Base-by-base conservation (phyloP, 2,113 vertebrate genomes). In the Nerophis lumbriciformis region DNA sequence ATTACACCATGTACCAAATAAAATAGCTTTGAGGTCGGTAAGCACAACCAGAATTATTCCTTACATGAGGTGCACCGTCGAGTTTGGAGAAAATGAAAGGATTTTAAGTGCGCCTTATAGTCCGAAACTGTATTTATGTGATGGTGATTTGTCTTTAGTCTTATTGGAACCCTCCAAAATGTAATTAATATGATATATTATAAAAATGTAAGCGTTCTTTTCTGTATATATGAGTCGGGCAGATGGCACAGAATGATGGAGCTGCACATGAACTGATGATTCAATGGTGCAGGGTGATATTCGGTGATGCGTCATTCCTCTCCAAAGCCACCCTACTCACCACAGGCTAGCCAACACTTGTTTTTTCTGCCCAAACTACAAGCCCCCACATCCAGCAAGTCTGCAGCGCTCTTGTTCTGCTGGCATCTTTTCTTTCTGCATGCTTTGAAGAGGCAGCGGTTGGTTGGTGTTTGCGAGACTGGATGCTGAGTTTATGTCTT, bases 171-270 rank as follows among this genome's bases (percentile, higher is more conserved):
- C 28, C 28, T 28, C 28, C 28, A 28, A 28, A 28, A 28, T 28
- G 28, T 28, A 28, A 28, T 28, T 3, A 28, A 28, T 28, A 28
- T 28, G 28, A 28, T 4, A 28, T 28, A 28, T 28, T 28, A 28
- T 28, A 28, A 3, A 28, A 28, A 28, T 28, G 28, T 28, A 28
- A 28, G 28, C 28, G 7, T 53, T 28, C 14, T 37, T 49, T 35
- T 5, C 59, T 69, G 64, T 70, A 77, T 81, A 70, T 69, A 83
- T 75, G 71, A 89, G 80, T 70, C 65, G 59, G 83, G 69, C 88
- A 89, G 88, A 89, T 88, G 87, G 85, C 81, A 75, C 73, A 54
- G 83, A 84, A 78, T 89, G 83, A 83, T 82, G 78, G 81, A 79
- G 68, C 83, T 73, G 77, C 71, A 45, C 42, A 62, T 85, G 82